Conservation (phyloP, 2,113 vertebrate species). For the Macheiramphus alcinus region DNA sequence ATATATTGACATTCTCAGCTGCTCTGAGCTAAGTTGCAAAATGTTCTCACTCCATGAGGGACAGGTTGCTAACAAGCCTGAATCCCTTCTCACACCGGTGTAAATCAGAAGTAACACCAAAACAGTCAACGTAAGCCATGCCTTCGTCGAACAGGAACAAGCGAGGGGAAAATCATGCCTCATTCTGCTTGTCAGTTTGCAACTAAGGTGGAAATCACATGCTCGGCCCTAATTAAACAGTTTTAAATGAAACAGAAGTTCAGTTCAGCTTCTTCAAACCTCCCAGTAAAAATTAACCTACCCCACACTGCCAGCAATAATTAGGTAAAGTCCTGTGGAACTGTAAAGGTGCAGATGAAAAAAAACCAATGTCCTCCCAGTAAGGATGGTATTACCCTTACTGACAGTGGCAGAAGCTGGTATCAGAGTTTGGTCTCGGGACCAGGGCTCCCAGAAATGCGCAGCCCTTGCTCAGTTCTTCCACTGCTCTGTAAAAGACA, state of each 20-base stretch:
- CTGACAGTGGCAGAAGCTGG: not conserved
- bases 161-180: not conserved
- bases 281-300: not conserved
- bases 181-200: not conserved
- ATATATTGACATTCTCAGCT: slow-evolving; percentile 32
- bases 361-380: not conserved
- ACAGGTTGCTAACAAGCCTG: not conserved
- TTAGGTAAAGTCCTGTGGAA: not conserved
- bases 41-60: slow-evolving; percentile 10
- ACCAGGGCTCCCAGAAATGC: not conserved
- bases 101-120: slow-evolving; percentile 36
- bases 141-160: not conserved
- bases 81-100: not conserved
- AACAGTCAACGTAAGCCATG: not conserved
- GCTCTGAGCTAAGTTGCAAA: slow-evolving; percentile 4
- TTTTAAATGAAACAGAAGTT: slow-evolving; percentile 12
- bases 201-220: not conserved
- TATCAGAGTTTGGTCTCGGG: not conserved
- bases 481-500: not conserved
- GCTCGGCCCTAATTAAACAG: not conserved
- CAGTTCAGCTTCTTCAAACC: not conserved
- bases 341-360: not conserved
- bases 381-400: not conserved
- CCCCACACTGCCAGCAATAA: not conserved
- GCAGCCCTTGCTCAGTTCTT: not conserved